Evolutionary conservation across 2,888 invertebrate species (phyloP).

Genomic region (Troides aeacus): DNA sequence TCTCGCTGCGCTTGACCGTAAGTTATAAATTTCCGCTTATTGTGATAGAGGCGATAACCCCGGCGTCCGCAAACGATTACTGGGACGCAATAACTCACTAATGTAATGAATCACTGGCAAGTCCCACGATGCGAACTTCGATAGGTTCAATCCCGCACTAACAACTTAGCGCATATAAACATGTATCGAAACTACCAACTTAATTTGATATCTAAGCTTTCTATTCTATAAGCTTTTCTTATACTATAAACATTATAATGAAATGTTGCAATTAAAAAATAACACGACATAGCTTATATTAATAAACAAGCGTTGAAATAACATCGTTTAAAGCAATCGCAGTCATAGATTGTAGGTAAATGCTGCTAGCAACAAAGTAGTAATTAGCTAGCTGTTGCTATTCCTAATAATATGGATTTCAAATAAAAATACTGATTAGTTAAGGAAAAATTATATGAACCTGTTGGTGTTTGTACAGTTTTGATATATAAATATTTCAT

Average conservation of each 20-base stretch:
- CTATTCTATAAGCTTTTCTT: too few relatives aligned
- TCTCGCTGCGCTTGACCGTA: constrained; percentile 22
- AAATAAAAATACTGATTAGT: not conserved
- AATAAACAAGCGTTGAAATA: too few relatives aligned
- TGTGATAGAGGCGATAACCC: constrained; percentile 67
- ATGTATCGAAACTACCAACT: not conserved
- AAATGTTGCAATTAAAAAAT: too few relatives aligned
- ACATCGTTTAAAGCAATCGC: not conserved
- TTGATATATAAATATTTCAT: not conserved
- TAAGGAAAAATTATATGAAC: not conserved
- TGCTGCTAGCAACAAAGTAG: not conserved
- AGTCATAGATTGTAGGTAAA: not conserved
- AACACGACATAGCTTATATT: too few relatives aligned
- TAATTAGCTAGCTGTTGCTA: not conserved
- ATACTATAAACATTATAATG: too few relatives aligned
- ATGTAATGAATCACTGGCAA: constrained; percentile 56
- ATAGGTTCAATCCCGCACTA: not conserved
- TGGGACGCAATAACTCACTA: constrained; percentile 52
- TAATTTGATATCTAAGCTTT: too few relatives aligned
- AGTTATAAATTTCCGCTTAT: constrained; percentile 53
- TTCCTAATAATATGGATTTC: not conserved
- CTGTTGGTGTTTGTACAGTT: not conserved
- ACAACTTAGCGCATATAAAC: not conserved
- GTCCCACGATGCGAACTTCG: constrained; percentile 38
- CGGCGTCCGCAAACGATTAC: constrained; percentile 50